These are phyloP conservation scores for Clarias platycephalus DNA, from an alignment of 2,797 vertebrate species.

Conservation along the genomic window DNA sequence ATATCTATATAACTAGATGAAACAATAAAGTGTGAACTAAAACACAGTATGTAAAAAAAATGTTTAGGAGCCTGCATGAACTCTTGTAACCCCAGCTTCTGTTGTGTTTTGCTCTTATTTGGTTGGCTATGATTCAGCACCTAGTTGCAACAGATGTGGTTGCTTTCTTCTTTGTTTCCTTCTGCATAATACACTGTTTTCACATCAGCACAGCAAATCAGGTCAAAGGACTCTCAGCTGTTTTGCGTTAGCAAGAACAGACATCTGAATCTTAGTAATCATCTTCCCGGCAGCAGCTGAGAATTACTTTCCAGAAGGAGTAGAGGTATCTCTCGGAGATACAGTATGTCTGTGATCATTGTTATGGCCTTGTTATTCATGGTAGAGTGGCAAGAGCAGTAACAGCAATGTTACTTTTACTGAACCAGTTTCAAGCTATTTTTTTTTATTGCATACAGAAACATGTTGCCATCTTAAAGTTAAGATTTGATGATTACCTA, in stretches of 20 bases:
- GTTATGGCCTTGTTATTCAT: neutral
- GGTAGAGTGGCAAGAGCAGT: neutral
- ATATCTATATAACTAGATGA: no score
- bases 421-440: neutral
- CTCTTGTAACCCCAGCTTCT: constrained; percentile 40
- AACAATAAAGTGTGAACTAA: neutral
- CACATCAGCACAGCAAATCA: constrained; percentile 33
- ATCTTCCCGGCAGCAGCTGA: neutral
- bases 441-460: neutral
- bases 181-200: constrained; percentile 50
- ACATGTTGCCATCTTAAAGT: neutral
- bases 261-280: constrained; percentile 38
- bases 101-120: constrained; percentile 34
- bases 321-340: neutral
- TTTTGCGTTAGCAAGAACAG: constrained; percentile 34
- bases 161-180: constrained; percentile 25
- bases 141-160: constrained; percentile 33
- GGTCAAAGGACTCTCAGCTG: constrained; percentile 52
- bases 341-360: neutral
- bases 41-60: neutral
- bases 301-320: neutral
- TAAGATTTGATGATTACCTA: neutral
- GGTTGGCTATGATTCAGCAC: constrained; percentile 46
- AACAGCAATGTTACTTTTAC: neutral
- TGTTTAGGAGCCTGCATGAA: constrained; percentile 19